phyloP scores from a whole-genome alignment of 2,888 invertebrate species.

The Crepidodera aurea region DNA sequence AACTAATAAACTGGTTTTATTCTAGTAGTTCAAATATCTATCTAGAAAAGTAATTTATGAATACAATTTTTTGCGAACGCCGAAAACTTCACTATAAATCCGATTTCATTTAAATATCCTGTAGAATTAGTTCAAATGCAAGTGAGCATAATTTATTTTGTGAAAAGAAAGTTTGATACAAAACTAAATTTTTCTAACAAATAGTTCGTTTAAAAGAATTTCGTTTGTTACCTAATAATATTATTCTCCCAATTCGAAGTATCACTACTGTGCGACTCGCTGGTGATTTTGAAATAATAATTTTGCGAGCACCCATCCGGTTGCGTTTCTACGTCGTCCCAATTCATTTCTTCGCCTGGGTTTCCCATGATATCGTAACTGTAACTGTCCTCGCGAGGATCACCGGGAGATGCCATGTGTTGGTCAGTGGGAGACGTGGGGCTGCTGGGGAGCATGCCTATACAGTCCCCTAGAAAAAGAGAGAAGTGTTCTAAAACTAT shows the following conservation, averaged over 20 bases:
- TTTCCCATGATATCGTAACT: slow-evolving; percentile 51
- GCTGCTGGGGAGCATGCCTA: slow-evolving; percentile 54
- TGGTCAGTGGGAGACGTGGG: slow-evolving; percentile 59
- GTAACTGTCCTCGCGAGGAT: slow-evolving; percentile 55
- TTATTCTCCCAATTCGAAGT: slow-evolving; percentile 40
- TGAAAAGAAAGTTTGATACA: too few relatives aligned
- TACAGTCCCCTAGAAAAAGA: slow-evolving; percentile 53
- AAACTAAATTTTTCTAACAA: too few relatives aligned
- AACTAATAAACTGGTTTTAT: too few relatives aligned
- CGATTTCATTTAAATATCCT: too few relatives aligned
- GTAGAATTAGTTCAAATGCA: too few relatives aligned
- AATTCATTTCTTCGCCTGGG: slow-evolving; percentile 55
- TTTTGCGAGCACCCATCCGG: slow-evolving; percentile 30
- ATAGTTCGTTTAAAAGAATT: too few relatives aligned
- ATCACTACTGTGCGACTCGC: slow-evolving; percentile 36
- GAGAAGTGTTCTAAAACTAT: too few relatives aligned
- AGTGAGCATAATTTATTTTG: too few relatives aligned
- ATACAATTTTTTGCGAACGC: too few relatives aligned
- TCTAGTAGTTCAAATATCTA: too few relatives aligned
- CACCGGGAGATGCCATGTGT: slow-evolving; percentile 58
- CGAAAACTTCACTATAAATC: too few relatives aligned
- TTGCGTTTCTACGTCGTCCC: slow-evolving; percentile 54
- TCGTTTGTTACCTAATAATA: slow-evolving; percentile 49
- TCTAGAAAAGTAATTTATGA: too few relatives aligned
- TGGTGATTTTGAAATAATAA: slow-evolving; percentile 46